A percentile compares a stretch with the other conserved stretches of the same genome.
These are phyloP conservation scores for Drosophila prolongata DNA, from an alignment of 2,888 invertebrate species.

Conservation along the genomic window DNA sequence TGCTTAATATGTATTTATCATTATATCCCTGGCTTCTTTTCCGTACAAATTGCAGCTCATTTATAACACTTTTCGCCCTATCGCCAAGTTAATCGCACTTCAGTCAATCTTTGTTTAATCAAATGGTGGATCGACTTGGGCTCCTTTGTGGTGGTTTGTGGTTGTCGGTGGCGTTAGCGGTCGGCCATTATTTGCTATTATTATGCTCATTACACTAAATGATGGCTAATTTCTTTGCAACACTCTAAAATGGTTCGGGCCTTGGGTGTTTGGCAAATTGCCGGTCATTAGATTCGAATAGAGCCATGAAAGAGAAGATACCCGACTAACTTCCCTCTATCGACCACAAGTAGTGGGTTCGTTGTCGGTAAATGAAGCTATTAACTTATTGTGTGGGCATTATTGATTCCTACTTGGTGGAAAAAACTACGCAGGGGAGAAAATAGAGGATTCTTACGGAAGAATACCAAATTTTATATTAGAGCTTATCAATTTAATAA, in stretches of 20 bases:
- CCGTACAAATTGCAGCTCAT: slow-evolving; percentile 63
- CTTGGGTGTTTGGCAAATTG: slow-evolving; percentile 37
- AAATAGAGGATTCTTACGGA: background rate
- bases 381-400: slow-evolving; percentile 30
- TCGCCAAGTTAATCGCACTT: slow-evolving; percentile 69
- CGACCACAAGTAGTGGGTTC: slow-evolving; percentile 15
- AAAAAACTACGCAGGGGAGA: background rate
- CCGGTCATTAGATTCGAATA: slow-evolving; percentile 31
- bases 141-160: slow-evolving; percentile 7
- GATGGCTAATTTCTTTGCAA: slow-evolving; percentile 76
- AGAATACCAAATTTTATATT: too few species aligned
- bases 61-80: slow-evolving; percentile 66
- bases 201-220: slow-evolving; percentile 75
- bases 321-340: slow-evolving; percentile 4
- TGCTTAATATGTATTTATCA: slow-evolving; percentile 34
- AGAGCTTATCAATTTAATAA: too few species aligned
- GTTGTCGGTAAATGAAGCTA: slow-evolving; percentile 7
- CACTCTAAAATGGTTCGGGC: slow-evolving; percentile 66
- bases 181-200: slow-evolving; percentile 70
- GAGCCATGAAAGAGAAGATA: slow-evolving; percentile 4
- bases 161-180: slow-evolving; percentile 11
- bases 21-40: slow-evolving; percentile 13
- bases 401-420: slow-evolving; percentile 20
- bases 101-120: slow-evolving; percentile 76
- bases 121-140: slow-evolving; percentile 24